phyloP scores from a whole-genome alignment of 2,113 vertebrate species.

The Henicopernis longicauda region DNA sequence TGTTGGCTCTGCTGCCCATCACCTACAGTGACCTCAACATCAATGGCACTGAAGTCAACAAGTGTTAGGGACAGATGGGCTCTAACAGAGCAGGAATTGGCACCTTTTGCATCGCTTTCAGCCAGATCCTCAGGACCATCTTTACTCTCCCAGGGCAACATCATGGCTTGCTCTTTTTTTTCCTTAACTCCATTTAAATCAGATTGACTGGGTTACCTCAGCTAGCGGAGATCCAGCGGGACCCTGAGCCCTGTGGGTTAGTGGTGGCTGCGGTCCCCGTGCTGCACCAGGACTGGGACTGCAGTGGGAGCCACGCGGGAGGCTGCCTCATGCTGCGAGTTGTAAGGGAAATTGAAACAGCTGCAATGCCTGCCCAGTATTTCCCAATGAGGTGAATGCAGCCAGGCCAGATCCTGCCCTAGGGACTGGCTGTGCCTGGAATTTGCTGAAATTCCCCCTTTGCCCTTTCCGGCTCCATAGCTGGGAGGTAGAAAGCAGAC shows the following conservation, averaged over 20 bases:
- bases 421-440: conserved; percentile 17
- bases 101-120: too few species aligned
- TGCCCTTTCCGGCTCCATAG: not conserved
- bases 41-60: too few species aligned
- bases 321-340: fast-evolving
- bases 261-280: not conserved
- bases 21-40: too few species aligned
- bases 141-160: too few species aligned
- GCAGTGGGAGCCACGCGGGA: not conserved
- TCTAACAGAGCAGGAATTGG: too few species aligned
- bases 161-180: not conserved
- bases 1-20: too few species aligned
- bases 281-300: not conserved
- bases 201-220: not conserved
- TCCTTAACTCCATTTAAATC: not conserved
- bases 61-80: too few species aligned
- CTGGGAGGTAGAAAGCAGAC: not conserved
- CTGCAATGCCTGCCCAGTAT: not conserved
- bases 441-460: conserved; percentile 33
- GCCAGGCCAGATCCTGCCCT: not conserved
- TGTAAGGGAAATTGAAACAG: not conserved
- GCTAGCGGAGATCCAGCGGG: not conserved
- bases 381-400: conserved; percentile 10
- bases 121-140: too few species aligned
- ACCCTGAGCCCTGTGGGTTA: fast-evolving